Base-by-base conservation (phyloP, 1,140 invertebrate genomes). In the Diachasmimorpha longicaudata region DNA sequence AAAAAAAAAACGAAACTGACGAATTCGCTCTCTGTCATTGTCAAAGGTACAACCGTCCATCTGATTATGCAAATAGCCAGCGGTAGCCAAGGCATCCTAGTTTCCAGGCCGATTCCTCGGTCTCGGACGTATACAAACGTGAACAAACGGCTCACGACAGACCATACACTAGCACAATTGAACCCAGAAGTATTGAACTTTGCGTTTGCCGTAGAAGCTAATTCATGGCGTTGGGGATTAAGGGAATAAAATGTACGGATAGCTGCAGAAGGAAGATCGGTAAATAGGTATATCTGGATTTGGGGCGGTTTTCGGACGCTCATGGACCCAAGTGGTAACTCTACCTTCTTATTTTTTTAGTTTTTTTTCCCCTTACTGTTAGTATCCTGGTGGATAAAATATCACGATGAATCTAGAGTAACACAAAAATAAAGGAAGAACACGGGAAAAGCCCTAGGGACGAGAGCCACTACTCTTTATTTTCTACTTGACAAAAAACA, bases 151-250 rank as follows among this genome's bases (percentile, higher is more conserved):
- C 80, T 75, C 80, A 77, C 79, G 66, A 16, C 25, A 66, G 23
- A 37, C 31, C 9, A 68, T 37, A 1, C 25, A 68, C 66, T 13
- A 37, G 36, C 66, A 39, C 58, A 63, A 31, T 63, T 63, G 31
- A 68, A 19, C 36, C 68, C 42, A 46, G 82, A 83, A 80, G 83
- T 84, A 84, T 84, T 81, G 83, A 84, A 82, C 79, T 82, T 83
- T 52, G 48, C 39, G 39, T 42, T 77, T 76, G 78, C 79, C 78
- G 58, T 9, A 16, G 58, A 23, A 46, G 55, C 55, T 85, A 84
- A 85, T 86, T 86, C 85, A 86, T 83, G 80, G 82, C 73, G 66
- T 69, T 81, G 82, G 84, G 70, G 83, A 83, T 84, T 83, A 85
- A 80, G 81, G 83, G 83, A 84, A 79, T 81, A 79, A 81, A 83